Evolutionary conservation across 2,113 vertebrate genomes (phyloP).

Genomic region (Ictidomys tridecemlineatus): DNA sequence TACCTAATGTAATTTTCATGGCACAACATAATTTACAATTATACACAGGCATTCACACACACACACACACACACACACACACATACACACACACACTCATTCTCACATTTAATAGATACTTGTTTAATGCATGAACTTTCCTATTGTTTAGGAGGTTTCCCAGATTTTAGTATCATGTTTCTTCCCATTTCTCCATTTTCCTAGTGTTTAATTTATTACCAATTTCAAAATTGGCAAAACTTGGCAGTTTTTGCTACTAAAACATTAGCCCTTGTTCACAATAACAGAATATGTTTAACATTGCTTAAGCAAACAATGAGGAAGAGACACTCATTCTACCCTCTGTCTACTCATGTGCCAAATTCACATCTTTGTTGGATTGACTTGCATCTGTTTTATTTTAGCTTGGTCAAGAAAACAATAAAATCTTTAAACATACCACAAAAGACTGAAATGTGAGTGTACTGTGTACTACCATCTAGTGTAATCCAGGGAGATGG

Average conservation of each 20-base stretch:
- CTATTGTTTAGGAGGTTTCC: background rate
- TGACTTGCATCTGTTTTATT: slow-evolving; percentile 71
- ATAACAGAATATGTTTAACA: slow-evolving; percentile 49
- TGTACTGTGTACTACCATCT: background rate
- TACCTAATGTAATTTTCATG: background rate
- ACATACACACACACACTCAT: background rate
- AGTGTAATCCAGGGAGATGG: background rate
- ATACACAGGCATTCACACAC: background rate
- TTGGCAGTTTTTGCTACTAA: background rate
- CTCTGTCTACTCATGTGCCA: background rate
- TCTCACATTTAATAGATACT: background rate
- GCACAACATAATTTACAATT: background rate
- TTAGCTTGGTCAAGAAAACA: slow-evolving; percentile 66
- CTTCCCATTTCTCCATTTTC: background rate
- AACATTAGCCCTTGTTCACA: background rate
- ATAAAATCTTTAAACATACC: slow-evolving; percentile 41
- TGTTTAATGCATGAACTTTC: background rate
- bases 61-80: background rate
- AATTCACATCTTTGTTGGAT: slow-evolving; percentile 66
- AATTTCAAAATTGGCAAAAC: slow-evolving; percentile 33
- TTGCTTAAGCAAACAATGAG: slow-evolving; percentile 47
- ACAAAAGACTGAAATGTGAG: slow-evolving; percentile 49
- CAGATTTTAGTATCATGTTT: slow-evolving; percentile 29
- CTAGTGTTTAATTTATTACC: slow-evolving; percentile 11
- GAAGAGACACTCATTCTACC: slow-evolving; percentile 38